Conservation (phyloP, 2,888 invertebrate genomes). For the Tiphia femorata region DNA sequence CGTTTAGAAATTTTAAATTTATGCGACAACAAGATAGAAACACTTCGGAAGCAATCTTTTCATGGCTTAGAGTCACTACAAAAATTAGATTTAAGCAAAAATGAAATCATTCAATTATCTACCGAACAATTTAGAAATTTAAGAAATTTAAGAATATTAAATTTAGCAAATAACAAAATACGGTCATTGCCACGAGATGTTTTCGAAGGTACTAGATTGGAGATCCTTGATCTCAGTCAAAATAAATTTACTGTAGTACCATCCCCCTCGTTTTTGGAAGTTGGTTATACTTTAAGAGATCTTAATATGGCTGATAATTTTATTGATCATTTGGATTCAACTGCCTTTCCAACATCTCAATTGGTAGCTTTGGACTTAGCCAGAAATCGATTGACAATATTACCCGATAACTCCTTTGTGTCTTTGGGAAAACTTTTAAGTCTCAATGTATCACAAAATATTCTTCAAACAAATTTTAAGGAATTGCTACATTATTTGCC, state of each 20-base stretch:
- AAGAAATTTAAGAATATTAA: conserved; percentile 79
- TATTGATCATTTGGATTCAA: conserved; percentile 88
- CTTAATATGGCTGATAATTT: conserved; percentile 84
- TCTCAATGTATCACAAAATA: conserved; percentile 85
- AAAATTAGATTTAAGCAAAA: conserved; percentile 83
- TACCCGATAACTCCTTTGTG: conserved; percentile 91
- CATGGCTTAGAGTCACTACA: conserved; percentile 81
- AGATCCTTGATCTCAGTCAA: conserved; percentile 83
- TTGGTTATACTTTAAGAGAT: conserved; percentile 83
- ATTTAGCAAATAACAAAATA: conserved; percentile 80
- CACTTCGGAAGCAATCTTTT: conserved; percentile 82
- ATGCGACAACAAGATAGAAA: conserved; percentile 80
- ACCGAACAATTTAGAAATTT: conserved; percentile 85
- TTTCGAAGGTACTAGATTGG: conserved; percentile 83
- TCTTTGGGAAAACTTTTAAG: conserved; percentile 83
- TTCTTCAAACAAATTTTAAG: conserved; percentile 81
- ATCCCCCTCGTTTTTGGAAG: conserved; percentile 81
- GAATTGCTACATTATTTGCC: conserved; percentile 90
- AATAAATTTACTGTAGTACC: conserved; percentile 87
- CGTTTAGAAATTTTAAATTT: conserved; percentile 80
- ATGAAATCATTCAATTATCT: conserved; percentile 81
- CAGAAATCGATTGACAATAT: conserved; percentile 83
- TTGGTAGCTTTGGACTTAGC: conserved; percentile 83
- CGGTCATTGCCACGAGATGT: conserved; percentile 82
- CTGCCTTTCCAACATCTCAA: conserved; percentile 87